A percentile compares a stretch with the other conserved stretches of the same genome.
These are phyloP conservation scores for Bombus impatiens DNA, from an alignment of 1,140 invertebrate genomes.

Conservation along the genomic window DNA sequence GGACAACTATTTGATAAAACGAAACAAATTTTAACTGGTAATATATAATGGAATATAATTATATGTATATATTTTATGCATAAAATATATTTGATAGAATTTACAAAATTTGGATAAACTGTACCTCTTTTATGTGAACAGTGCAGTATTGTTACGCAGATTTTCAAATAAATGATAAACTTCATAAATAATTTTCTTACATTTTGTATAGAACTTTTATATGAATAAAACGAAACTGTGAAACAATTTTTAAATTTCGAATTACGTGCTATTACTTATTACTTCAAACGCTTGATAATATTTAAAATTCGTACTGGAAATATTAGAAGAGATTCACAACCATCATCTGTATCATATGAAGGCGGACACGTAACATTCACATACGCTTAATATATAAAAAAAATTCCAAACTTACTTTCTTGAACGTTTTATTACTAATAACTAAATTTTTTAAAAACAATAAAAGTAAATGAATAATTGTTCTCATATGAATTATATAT, in stretches of 20 bases:
- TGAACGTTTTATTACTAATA: not conserved
- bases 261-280: too few species aligned
- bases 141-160: not conserved
- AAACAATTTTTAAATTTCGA: too few species aligned
- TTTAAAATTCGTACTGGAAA: not conserved
- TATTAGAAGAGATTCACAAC: not conserved
- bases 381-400: not conserved
- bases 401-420: not conserved
- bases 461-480: not conserved
- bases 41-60: not conserved
- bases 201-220: not conserved
- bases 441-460: not conserved
- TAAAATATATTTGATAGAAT: not conserved
- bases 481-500: not conserved
- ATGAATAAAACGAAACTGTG: too few species aligned
- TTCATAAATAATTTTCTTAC: not conserved
- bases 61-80: not conserved
- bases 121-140: constrained; percentile 35
- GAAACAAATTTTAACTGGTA: not conserved
- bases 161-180: not conserved
- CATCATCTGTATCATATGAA: not conserved
- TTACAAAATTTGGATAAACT: not conserved
- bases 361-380: not conserved
- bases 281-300: too few species aligned
- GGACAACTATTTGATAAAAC: not conserved